Evolutionary conservation across 1,140 invertebrate genomes (phyloP), one percentile per base, ranked within the genome.

Genomic region (Papilio machaon): DNA sequence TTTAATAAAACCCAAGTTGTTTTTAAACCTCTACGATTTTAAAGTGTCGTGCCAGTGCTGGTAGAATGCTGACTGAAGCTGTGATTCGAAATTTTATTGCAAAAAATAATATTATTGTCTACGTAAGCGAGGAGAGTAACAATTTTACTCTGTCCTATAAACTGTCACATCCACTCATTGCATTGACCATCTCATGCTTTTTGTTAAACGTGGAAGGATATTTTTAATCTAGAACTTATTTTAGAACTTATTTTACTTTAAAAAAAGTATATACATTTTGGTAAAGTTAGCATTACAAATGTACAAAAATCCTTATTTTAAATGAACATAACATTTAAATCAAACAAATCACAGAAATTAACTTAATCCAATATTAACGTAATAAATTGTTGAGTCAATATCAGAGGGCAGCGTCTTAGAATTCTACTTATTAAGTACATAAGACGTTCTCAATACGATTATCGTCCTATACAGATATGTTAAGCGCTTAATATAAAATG

Each of bases 401-500:
- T 13, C 13, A 35, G 64, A 64, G 64, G n/a, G n/a, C 64, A 70
- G 52, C 13, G 52, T 35, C 30, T 70, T 38, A 70, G 64, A 70
- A 7, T 70, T 13, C 64, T 30, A 70, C 64, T 70, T 70, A 70
- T 70, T 70, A 70, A 70, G 64, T 35, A 35, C 30, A 70, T 70
- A 70, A 35, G 64, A 70, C 30, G 64, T 10, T 70, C 13, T 35
- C 7, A 70, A 19, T 64, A 0, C 19, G 19, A 64, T 30, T 64
- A 70, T 70, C 64, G 64, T 70, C n/a, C 11, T 35, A 15, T 35
- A 70, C 60, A 64, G 60, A 64, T 23, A 64, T 64, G 60, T 64
- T 64, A 64, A 64, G 60, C 60, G 30, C 60, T 30, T 64, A 64
- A 64, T 64, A 64, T 64, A 64, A 70, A 70, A 70, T 70, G 64